Evolutionary conservation across 2,888 invertebrate species (phyloP).

Genomic region (Timema podura): DNA sequence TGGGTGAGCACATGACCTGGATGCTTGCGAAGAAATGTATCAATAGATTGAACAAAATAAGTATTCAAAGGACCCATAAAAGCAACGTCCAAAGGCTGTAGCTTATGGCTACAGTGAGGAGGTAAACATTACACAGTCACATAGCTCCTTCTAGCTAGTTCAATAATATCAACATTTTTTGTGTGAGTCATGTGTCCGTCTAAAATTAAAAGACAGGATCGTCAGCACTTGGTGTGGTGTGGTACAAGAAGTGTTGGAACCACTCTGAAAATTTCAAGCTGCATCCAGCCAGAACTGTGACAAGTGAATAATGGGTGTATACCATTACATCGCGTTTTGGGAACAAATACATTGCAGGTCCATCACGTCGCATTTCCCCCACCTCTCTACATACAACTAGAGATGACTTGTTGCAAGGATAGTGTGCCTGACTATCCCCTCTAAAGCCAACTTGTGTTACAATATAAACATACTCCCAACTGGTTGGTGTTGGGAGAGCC

Average conservation of each 20-base stretch:
- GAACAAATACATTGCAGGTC: too few species aligned
- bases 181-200: slow-evolving; percentile 39
- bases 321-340: too few species aligned
- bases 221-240: slow-evolving; percentile 33
- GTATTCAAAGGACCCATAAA: slow-evolving; percentile 38
- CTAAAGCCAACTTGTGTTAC: too few species aligned
- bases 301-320: slow-evolving; percentile 37
- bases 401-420: too few species aligned
- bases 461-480: too few species aligned
- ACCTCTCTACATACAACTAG: too few species aligned
- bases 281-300: slow-evolving; percentile 39
- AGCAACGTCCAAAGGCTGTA: slow-evolving; percentile 35
- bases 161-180: slow-evolving; percentile 38
- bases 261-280: slow-evolving; percentile 36
- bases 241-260: slow-evolving; percentile 42
- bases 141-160: slow-evolving; percentile 37
- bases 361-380: too few species aligned
- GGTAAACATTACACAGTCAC: slow-evolving; percentile 36
- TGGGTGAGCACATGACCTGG: slow-evolving; percentile 37
- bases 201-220: slow-evolving; percentile 37
- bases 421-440: too few species aligned
- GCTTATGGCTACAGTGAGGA: slow-evolving; percentile 38
- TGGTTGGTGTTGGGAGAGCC: too few species aligned
- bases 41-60: slow-evolving; percentile 37
- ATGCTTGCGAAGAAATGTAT: slow-evolving; percentile 35